Percentiles rank a stretch among this genome's conserved stretches.
Evolutionary conservation across 2,888 invertebrate genomes (phyloP).

Genomic region (Mayetiola destructor): DNA sequence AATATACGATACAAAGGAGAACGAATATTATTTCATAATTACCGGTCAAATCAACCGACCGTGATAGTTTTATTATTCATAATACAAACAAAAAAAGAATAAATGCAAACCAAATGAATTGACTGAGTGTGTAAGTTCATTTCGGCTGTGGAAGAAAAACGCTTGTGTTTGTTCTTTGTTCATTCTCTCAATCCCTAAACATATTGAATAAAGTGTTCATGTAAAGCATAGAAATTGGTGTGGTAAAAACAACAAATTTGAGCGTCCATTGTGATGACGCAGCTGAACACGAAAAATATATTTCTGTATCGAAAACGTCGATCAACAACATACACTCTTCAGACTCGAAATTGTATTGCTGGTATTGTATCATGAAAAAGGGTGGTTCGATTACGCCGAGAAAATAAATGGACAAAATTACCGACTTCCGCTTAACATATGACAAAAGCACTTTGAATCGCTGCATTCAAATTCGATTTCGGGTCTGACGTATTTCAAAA

Average conservation of each 20-base stretch:
- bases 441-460: no score
- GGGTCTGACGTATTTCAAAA: no score
- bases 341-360: no score
- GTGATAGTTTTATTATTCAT: conserved; percentile 1
- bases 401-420: not conserved
- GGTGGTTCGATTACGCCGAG: not conserved
- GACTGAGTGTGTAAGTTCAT: no score
- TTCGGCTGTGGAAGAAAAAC: not conserved
- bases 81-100: not conserved
- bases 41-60: conserved; percentile 5
- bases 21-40: conserved; percentile 3
- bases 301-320: not conserved
- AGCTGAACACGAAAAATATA: not conserved
- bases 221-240: not conserved
- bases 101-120: conserved; percentile 1
- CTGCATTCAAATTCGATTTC: no score
- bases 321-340: not conserved
- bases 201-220: no score
- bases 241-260: not conserved
- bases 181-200: not conserved
- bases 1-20: not conserved
- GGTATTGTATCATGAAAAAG: no score
- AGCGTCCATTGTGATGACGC: not conserved
- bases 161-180: conserved; percentile 4
- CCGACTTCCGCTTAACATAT: conserved; percentile 7